Evolutionary conservation across 2,113 vertebrate genomes (phyloP).

Genomic region (Mola mola): DNA sequence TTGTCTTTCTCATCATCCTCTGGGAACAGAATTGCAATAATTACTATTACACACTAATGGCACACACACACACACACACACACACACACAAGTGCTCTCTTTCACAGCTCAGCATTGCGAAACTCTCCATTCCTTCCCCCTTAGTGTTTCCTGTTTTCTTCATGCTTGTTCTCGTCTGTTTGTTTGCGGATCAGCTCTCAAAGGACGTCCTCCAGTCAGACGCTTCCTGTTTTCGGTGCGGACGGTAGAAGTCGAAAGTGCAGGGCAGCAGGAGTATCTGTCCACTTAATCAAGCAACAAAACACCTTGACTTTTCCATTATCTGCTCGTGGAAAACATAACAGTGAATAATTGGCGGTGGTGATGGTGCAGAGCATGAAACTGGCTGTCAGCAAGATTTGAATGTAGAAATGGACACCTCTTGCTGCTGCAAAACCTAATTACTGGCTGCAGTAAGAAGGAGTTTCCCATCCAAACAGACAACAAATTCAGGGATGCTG

Average conservation of each 20-base stretch:
- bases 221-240: conserved; percentile 83
- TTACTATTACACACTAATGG: neutral
- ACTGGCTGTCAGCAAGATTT: no score
- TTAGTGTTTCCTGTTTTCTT: conserved; percentile 80
- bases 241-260: conserved; percentile 44
- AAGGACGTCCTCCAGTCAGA: conserved; percentile 64
- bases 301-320: neutral
- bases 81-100: neutral
- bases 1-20: conserved; percentile 7
- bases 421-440: no score
- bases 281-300: neutral
- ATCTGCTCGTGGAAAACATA: conserved; percentile 6
- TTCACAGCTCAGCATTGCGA: conserved; percentile 14
- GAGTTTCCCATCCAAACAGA: no score
- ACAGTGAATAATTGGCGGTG: accelerated
- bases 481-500: no score
- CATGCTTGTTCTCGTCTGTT: conserved; percentile 52
- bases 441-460: no score
- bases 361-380: no score
- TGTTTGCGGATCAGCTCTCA: conserved; percentile 76
- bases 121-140: conserved; percentile 14
- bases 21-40: neutral
- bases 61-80: conserved; percentile 7
- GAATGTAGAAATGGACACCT: neutral
- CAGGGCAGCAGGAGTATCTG: conserved; percentile 10